Evolutionary conservation across 2,797 vertebrate species (phyloP), one percentile per base, ranked within the genome.

Genomic region (Parotocinclus haroldoi): DNA sequence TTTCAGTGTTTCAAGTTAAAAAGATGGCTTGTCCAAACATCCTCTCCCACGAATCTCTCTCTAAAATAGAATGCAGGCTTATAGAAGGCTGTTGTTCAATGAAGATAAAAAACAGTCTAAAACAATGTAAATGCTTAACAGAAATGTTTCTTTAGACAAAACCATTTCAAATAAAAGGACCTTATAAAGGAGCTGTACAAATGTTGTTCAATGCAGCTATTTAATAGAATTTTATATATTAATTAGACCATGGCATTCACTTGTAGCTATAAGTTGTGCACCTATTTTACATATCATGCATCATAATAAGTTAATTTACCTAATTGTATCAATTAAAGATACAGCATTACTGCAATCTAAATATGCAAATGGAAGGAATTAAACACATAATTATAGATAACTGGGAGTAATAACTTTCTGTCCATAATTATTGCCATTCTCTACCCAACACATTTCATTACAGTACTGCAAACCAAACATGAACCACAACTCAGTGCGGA

Each of bases 371-470:
- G 72, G 50, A 6, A 62, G 64, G 37, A 77, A 85, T 82, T 85
- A 87, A 86, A 86, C 80, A 81, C 82, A 80, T 81, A 72, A 78
- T 89, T 88, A 88, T 70, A 81, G 87, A 88, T 82, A 75, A 83
- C 82, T 83, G 68, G 71, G 86, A 89, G 88, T 88, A 86, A 89
- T 88, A 87, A 86, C 86, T 86, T 87, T 80, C 80, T 82, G 79
- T 76, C 74, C 61, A 80, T 89, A 88, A 90, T 89, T 90, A 89
- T 66, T 81, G 82, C 80, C 83, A 88, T 83, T 87, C 87, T 87
- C 83, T 89, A 86, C 89, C 84, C 87, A 89, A 91, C 88, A 91
- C 86, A 89, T 89, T 89, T 87, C 87, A 89, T 91, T 89, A 91
- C 89, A 86, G 85, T 85, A 90, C 84, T 88, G 87, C 83, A 88